phyloP scores from a whole-genome alignment of 2,797 vertebrate genomes.

The Anguilla megastoma region DNA sequence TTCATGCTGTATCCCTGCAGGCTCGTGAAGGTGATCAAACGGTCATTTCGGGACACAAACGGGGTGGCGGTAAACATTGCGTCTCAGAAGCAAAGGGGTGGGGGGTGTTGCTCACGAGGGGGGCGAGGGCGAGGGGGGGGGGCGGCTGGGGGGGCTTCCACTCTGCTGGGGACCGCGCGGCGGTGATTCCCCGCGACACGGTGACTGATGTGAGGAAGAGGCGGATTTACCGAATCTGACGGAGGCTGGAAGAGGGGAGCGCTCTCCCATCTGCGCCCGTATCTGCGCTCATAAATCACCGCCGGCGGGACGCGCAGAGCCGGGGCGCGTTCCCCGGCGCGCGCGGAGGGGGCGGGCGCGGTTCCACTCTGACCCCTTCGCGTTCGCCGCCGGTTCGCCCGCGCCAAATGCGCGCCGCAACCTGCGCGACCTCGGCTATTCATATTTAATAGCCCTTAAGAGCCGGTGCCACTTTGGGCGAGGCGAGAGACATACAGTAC shows the following conservation, averaged over 20 bases:
- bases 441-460: slow-evolving; percentile 71
- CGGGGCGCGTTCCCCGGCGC: slow-evolving; percentile 55
- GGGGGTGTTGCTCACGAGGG: not conserved
- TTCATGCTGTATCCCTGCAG: too few relatives aligned
- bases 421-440: slow-evolving; percentile 69
- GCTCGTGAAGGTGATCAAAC: slow-evolving; percentile 49
- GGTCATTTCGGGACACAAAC: slow-evolving; percentile 60
- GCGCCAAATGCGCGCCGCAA: slow-evolving; percentile 68
- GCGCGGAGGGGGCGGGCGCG: slow-evolving; percentile 60
- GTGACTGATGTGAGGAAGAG: slow-evolving; percentile 80
- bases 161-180: slow-evolving; percentile 58
- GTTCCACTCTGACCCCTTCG: slow-evolving; percentile 76
- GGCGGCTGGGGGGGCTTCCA: slow-evolving; percentile 65
- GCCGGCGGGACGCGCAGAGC: slow-evolving; percentile 72
- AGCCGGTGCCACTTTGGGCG: slow-evolving; percentile 46
- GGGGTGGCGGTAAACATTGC: slow-evolving; percentile 58
- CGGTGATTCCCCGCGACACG: slow-evolving; percentile 70
- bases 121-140: slow-evolving; percentile 35
- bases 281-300: slow-evolving; percentile 78
- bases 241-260: slow-evolving; percentile 72
- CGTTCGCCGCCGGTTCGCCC: slow-evolving; percentile 69
- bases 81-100: slow-evolving; percentile 51
- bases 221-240: slow-evolving; percentile 78
- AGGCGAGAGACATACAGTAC: slow-evolving; percentile 4
- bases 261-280: slow-evolving; percentile 74